phyloP scores from a whole-genome alignment of 1,140 invertebrate genomes.

The Achroia grisella region DNA sequence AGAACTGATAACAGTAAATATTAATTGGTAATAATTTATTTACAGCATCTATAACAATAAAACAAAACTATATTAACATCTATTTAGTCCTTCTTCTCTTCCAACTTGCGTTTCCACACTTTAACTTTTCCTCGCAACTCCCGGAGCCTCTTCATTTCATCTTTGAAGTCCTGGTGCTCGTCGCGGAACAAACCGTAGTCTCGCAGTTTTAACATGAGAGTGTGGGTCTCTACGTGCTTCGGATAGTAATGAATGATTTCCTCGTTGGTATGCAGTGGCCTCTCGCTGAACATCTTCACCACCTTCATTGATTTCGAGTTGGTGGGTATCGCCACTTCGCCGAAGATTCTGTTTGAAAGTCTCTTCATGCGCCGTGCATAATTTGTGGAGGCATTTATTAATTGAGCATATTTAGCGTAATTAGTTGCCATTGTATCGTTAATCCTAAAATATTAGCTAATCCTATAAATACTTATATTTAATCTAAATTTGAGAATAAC shows the following conservation, averaged over 20 bases:
- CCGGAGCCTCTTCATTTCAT: conserved; percentile 88
- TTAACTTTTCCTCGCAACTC: conserved; percentile 86
- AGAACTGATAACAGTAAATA: too few relatives aligned
- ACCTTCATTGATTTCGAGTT: conserved; percentile 86
- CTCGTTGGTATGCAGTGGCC: conserved; percentile 83
- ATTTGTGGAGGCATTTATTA: conserved; percentile 80
- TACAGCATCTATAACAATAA: background rate
- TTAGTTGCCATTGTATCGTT: conserved; percentile 53
- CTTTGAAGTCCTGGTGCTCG: conserved; percentile 93
- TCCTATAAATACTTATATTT: too few relatives aligned
- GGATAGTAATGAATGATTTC: conserved; percentile 92
- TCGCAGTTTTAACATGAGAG: conserved; percentile 81
- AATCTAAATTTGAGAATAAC: too few relatives aligned
- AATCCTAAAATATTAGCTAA: too few relatives aligned
- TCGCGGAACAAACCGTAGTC: conserved; percentile 89
- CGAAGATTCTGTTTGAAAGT: conserved; percentile 92
- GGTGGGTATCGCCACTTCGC: conserved; percentile 86
- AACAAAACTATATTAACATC: background rate
- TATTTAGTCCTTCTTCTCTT: conserved; percentile 33
- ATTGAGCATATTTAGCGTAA: conserved; percentile 79
- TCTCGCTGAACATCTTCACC: conserved; percentile 84
- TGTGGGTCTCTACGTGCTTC: conserved; percentile 82
- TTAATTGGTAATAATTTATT: conserved; percentile 1
- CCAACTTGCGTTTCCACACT: conserved; percentile 44
- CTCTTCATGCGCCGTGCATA: conserved; percentile 91